Evolutionary conservation across 2,113 vertebrate genomes (phyloP), one percentile per base, ranked within the genome.

Genomic region (Romanogobio albipinnatus): DNA sequence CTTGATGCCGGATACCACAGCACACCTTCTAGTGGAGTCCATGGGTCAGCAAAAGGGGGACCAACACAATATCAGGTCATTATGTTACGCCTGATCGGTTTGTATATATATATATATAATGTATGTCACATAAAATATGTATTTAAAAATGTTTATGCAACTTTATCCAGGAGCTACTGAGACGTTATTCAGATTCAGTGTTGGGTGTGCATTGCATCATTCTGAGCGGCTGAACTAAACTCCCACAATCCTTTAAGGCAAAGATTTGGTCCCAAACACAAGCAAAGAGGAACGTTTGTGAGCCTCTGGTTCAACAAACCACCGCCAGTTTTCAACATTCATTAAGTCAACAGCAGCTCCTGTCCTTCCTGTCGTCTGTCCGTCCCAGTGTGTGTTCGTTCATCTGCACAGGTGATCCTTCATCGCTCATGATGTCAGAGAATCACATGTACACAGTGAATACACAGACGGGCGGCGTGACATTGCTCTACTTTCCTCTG

Each of bases 201-300:
- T 80, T 80, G 77, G 22, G 58, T 26, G 39, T 24, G 39, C 9
- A 24, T 80, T 80, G 58, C 77, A 80, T 80, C 77, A 80, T 80
- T 79, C 58, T 80, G 58, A 47, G 59, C 7, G 17, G 39, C 56
- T 62, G 58, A 62, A 64, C 77, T 17, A 10, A 49, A 75, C 47
- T 24, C 73, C 73, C 73, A 76, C 73, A 51, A 76, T 76, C 73
- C 45, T 73, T 76, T 24, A 76, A 33, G 73, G 73, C 73, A 76
- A 43, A 45, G 47, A 47, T 17, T 76, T 29, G 47, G 24, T 51
- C 47, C 73, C 73, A 17, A 75, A 75, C 45, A 75, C 45, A 75
- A 49, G 3, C 6, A 39, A 7, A 73, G 39, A 73, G 10, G 22
- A 71, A n/a, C 9, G 43, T 36, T 9, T 68, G 29, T 68, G 39